phyloP scores from a whole-genome alignment of 2,797 vertebrate species.

The Leptatherina wallacei region DNA sequence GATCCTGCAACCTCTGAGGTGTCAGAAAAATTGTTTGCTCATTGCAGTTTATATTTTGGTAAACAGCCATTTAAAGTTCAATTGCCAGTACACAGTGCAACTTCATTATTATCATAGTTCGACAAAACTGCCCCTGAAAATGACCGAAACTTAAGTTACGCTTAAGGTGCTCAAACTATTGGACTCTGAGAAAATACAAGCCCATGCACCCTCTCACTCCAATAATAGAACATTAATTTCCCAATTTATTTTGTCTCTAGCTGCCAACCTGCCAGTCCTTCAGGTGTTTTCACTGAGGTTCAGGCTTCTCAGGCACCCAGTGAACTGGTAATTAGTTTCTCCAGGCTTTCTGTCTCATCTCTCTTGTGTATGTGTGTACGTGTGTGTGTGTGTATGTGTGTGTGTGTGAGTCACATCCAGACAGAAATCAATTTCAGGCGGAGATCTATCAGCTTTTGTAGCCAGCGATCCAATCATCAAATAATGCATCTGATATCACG shows the following conservation, averaged over 20 bases:
- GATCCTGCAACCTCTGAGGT: not conserved
- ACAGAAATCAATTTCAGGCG: constrained; percentile 80
- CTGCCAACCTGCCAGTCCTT: constrained; percentile 70
- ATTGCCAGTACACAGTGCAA: constrained; percentile 4
- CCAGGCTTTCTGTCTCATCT: constrained; percentile 63
- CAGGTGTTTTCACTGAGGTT: constrained; percentile 76
- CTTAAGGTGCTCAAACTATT: constrained; percentile 61
- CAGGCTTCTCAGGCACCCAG: constrained; percentile 69
- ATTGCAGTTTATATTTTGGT: constrained; percentile 11
- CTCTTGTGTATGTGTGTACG: constrained; percentile 33
- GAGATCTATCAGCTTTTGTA: constrained; percentile 79
- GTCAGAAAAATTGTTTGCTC: not conserved
- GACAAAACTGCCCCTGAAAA: constrained; percentile 42
- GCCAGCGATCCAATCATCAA: constrained; percentile 79
- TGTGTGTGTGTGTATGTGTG: constrained; percentile 19
- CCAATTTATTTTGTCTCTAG: constrained; percentile 75
- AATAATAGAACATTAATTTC: constrained; percentile 78
- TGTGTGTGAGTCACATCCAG: constrained; percentile 67
- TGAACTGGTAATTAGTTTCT: constrained; percentile 81
- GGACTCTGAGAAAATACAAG: constrained; percentile 47
- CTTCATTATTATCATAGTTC: constrained; percentile 34
- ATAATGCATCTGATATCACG: constrained; percentile 82
- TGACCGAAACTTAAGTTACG: constrained; percentile 38
- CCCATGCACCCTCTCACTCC: constrained; percentile 45
- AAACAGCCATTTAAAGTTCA: constrained; percentile 21